These are phyloP conservation scores for Agonopterix heracliana DNA, from an alignment of 2,888 invertebrate genomes.

Conservation along the genomic window DNA sequence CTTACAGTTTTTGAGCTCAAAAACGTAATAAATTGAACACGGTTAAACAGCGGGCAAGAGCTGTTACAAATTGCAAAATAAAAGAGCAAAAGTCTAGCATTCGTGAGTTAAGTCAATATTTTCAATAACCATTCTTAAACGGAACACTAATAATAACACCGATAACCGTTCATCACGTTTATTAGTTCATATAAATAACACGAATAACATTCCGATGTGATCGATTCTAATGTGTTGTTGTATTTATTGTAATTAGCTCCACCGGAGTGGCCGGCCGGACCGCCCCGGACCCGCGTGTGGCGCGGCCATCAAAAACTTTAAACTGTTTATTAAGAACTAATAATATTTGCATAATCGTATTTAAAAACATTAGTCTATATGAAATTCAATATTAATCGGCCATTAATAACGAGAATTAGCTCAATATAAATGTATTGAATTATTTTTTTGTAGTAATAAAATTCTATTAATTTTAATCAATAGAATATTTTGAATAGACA, in stretches of 20 bases:
- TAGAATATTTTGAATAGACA: slow-evolving; percentile 6
- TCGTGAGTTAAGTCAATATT: too few relatives aligned
- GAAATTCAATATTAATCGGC: slow-evolving; percentile 68
- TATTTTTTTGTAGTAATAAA: slow-evolving; percentile 9
- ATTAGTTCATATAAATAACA: slow-evolving; percentile 71
- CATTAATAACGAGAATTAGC: slow-evolving; percentile 65
- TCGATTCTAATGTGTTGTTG: slow-evolving; percentile 68
- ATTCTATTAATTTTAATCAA: slow-evolving; percentile 11
- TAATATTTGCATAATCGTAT: slow-evolving; percentile 72
- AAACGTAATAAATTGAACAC: too few relatives aligned
- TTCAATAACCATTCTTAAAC: neutral
- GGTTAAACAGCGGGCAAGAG: too few relatives aligned
- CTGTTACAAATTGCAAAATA: too few relatives aligned
- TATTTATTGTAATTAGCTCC: slow-evolving; percentile 70
- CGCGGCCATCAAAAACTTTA: slow-evolving; percentile 51
- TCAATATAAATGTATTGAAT: slow-evolving; percentile 39
- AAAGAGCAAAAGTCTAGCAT: too few relatives aligned
- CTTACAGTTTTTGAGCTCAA: too few relatives aligned
- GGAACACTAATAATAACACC: slow-evolving; percentile 33
- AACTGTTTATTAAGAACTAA: slow-evolving; percentile 71
- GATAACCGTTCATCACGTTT: slow-evolving; percentile 71
- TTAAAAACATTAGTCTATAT: slow-evolving; percentile 56
- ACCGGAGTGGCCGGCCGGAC: neutral
- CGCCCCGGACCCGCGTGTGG: slow-evolving; percentile 35
- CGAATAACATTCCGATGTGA: slow-evolving; percentile 65